A percentile compares a stretch with the other conserved stretches of the same genome.
phyloP scores from a whole-genome alignment of 1,140 invertebrate species.

The Caerostris darwini region DNA sequence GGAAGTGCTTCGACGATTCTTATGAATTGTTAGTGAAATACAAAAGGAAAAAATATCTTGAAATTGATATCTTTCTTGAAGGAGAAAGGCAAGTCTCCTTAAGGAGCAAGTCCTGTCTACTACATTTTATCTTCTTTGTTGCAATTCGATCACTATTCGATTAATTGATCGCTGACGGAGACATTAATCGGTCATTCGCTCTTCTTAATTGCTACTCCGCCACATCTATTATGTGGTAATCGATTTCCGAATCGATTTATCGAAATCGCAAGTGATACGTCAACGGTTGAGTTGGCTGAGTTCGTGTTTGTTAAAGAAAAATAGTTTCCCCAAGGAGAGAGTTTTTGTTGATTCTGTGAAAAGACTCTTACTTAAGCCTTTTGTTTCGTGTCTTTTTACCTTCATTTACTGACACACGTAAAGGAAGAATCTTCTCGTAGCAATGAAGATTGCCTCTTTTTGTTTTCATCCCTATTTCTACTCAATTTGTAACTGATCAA shows the following conservation, averaged over 20 bases:
- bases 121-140: slow-evolving; percentile 22
- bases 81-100: not conserved
- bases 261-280: slow-evolving; percentile 53
- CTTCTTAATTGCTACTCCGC: slow-evolving; percentile 52
- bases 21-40: not conserved
- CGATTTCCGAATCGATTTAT: slow-evolving; percentile 58
- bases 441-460: too few species aligned
- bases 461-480: too few species aligned
- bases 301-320: slow-evolving; percentile 25
- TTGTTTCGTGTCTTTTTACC: not conserved
- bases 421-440: not conserved
- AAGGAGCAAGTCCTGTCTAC: not conserved
- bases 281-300: slow-evolving; percentile 23
- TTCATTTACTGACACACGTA: not conserved
- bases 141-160: slow-evolving; percentile 45
- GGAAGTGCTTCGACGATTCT: not conserved
- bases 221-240: slow-evolving; percentile 67
- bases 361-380: not conserved
- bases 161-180: slow-evolving; percentile 55
- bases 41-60: not conserved
- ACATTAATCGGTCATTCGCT: slow-evolving; percentile 69
- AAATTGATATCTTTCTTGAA: not conserved
- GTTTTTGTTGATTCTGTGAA: slow-evolving; percentile 10
- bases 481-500: too few species aligned
- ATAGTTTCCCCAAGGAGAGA: not conserved